Conservation (phyloP, 2,888 invertebrate species). For the Eudemis profundana region DNA sequence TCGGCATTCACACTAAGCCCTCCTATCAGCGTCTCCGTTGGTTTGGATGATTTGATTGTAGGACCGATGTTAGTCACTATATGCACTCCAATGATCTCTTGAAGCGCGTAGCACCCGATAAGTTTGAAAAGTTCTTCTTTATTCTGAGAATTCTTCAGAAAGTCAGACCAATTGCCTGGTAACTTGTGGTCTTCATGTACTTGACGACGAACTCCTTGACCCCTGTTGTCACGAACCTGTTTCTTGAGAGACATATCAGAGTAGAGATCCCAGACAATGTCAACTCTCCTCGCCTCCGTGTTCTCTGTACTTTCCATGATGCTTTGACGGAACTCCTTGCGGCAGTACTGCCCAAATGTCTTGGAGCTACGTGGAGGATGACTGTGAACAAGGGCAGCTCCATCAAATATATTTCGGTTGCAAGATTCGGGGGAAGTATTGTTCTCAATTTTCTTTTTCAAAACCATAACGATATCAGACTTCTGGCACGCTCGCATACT, state of each 20-base stretch:
- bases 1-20: too few relatives aligned
- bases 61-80: too few relatives aligned
- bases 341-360: too few relatives aligned
- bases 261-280: slow-evolving; percentile 28
- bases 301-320: too few relatives aligned
- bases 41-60: slow-evolving; percentile 30
- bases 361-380: too few relatives aligned
- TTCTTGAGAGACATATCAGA: slow-evolving; percentile 12
- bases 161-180: slow-evolving; percentile 37
- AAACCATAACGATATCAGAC: slow-evolving; percentile 42
- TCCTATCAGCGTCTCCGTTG: too few relatives aligned
- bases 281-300: slow-evolving; percentile 22
- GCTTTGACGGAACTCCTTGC: too few relatives aligned
- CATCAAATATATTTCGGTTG: slow-evolving; percentile 31
- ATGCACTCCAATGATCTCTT: too few relatives aligned
- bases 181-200: slow-evolving; percentile 34
- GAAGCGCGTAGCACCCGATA: too few relatives aligned
- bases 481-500: slow-evolving; percentile 41
- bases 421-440: slow-evolving; percentile 28
- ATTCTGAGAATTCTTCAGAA: slow-evolving; percentile 33
- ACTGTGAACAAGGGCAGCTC: slow-evolving; percentile 31
- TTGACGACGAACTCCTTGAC: slow-evolving; percentile 40
- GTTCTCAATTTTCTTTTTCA: slow-evolving; percentile 41
- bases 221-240: slow-evolving; percentile 37
- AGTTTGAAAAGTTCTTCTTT: slow-evolving; percentile 37